phyloP scores from a whole-genome alignment of 2,797 vertebrate genomes.

The Arremon aurantiirostris region DNA sequence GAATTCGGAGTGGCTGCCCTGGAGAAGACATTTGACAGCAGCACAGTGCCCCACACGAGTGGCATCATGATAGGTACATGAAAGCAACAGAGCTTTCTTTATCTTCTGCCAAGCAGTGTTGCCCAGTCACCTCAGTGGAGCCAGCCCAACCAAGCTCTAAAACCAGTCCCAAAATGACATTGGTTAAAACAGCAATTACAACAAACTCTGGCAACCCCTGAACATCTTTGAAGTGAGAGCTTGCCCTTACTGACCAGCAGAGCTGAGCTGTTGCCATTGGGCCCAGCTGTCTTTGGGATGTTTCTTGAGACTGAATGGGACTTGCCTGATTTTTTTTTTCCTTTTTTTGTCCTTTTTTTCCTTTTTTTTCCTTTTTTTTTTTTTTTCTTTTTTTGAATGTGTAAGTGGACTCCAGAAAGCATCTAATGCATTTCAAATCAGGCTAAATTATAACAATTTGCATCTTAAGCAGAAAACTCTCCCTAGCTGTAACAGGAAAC shows the following conservation, averaged over 20 bases:
- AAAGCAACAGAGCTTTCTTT: slow-evolving; percentile 76
- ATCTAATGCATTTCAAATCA: slow-evolving; percentile 28
- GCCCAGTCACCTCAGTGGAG: slow-evolving; percentile 69
- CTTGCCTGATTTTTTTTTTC: neutral
- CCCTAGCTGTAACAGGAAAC: slow-evolving; percentile 45
- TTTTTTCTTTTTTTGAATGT: neutral
- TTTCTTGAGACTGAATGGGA: slow-evolving; percentile 52
- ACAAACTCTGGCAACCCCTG: slow-evolving; percentile 25
- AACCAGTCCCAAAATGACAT: neutral
- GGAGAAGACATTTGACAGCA: slow-evolving; percentile 92
- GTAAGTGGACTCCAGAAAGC: slow-evolving; percentile 5
- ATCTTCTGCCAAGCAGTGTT: slow-evolving; percentile 75
- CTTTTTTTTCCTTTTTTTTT: neutral
- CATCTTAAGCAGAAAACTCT: slow-evolving; percentile 35
- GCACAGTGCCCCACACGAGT: slow-evolving; percentile 82
- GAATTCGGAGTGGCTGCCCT: slow-evolving; percentile 93
- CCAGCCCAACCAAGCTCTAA: slow-evolving; percentile 58
- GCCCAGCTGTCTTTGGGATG: slow-evolving; percentile 23
- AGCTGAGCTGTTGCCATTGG: slow-evolving; percentile 43
- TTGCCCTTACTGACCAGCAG: neutral
- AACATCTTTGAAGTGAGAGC: slow-evolving; percentile 32
- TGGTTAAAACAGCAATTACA: slow-evolving; percentile 17
- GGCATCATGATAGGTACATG: slow-evolving; percentile 89
- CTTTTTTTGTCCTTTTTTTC: neutral
- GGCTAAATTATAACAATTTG: neutral